Conservation (phyloP, 2,888 invertebrate genomes). For the Eutolmus rufibarbis region DNA sequence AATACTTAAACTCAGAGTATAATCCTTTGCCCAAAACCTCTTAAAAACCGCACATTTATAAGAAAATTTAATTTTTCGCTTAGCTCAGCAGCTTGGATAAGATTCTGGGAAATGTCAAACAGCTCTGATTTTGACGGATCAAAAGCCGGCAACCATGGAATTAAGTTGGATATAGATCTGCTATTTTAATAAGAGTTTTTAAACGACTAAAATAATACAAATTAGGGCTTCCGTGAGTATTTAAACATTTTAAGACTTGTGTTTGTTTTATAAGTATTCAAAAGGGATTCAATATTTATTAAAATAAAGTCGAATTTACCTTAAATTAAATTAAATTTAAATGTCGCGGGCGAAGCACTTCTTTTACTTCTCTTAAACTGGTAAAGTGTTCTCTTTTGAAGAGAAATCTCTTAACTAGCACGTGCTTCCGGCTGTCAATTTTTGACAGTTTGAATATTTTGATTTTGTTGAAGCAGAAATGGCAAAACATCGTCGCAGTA, state of each 20-base stretch:
- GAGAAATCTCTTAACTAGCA: not conserved
- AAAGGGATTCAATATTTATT: not conserved
- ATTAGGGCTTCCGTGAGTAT: not conserved
- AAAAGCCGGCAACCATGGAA: not conserved
- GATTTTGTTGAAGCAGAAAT: constrained; percentile 47
- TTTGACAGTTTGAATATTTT: not conserved
- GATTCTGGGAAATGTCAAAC: not conserved
- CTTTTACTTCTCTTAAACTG: not conserved
- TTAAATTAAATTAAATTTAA: not conserved
- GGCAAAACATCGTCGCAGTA: constrained; percentile 49
- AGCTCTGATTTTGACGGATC: not conserved
- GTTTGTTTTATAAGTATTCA: not conserved
- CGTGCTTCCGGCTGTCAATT: not conserved
- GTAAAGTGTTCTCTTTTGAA: no score
- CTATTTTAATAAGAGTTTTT: not conserved
- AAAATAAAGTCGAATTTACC: not conserved
- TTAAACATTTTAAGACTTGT: not conserved
- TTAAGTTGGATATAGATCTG: not conserved
- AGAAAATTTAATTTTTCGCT: not conserved
- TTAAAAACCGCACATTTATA: not conserved
- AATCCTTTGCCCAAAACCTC: not conserved
- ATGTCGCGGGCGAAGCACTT: not conserved
- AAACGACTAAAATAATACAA: not conserved
- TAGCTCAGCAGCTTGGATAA: not conserved
- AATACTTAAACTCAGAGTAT: not conserved